A percentile compares a stretch with the other conserved stretches of the same genome.
Evolutionary conservation across 1,140 invertebrate species (phyloP).

Genomic region (Ceratoteleas bidentatus): DNA sequence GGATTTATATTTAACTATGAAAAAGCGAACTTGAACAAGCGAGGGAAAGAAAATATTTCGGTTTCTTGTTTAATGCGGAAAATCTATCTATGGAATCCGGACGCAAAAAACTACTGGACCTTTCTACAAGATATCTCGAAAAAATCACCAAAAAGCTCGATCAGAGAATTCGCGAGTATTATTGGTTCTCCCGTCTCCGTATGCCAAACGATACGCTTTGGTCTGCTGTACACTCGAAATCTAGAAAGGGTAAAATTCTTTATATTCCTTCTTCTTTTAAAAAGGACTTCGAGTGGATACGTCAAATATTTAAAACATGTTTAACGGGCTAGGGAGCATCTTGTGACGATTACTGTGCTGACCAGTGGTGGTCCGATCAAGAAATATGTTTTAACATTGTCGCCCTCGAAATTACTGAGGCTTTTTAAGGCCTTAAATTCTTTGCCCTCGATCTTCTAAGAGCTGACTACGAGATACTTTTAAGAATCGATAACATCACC

Average conservation of each 20-base stretch:
- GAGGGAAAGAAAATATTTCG: conserved; percentile 6
- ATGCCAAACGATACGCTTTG: background rate
- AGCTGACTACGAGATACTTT: background rate
- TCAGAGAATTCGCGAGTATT: conserved; percentile 12
- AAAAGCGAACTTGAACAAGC: conserved; percentile 10
- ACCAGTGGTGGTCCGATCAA: background rate
- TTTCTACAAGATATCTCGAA: background rate
- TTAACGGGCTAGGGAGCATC: background rate
- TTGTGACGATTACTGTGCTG: background rate
- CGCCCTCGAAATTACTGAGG: background rate
- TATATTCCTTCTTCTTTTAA: background rate
- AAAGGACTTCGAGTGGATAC: background rate
- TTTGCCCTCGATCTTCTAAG: background rate
- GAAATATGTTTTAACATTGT: background rate
- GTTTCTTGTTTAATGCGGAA: conserved; percentile 30
- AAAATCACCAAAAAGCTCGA: background rate
- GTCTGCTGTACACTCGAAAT: background rate
- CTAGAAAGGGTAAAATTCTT: background rate
- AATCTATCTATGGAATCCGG: background rate
- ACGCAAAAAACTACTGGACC: background rate
- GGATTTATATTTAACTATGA: conserved; percentile 25
- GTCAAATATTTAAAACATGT: background rate
- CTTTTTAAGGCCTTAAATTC: conserved; percentile 1
- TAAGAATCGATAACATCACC: conserved; percentile 7
- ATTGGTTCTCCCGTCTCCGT: conserved; percentile 13